phyloP scores from a whole-genome alignment of 2,797 vertebrate genomes.

The Limnodromus scolopaceus region DNA sequence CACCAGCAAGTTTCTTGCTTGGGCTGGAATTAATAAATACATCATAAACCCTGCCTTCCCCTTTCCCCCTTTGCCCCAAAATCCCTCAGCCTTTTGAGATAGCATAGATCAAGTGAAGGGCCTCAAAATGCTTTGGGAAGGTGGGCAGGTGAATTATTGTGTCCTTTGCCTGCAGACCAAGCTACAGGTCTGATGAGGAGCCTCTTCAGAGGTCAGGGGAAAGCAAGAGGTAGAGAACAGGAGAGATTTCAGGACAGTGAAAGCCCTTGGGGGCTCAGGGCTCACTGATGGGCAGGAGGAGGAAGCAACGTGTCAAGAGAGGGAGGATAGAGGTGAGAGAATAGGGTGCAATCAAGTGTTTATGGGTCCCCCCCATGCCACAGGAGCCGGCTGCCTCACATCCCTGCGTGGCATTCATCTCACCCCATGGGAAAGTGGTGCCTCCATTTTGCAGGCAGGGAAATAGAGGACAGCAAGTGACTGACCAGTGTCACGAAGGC shows the following conservation, averaged over 20 bases:
- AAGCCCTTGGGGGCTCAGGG: background rate
- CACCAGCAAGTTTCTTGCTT: background rate
- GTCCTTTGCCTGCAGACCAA: background rate
- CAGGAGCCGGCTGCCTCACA: background rate
- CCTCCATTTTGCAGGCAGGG: background rate
- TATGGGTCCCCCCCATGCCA: background rate
- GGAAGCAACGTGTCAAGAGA: background rate
- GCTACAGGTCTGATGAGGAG: background rate
- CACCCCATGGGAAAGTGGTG: background rate
- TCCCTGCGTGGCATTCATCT: background rate
- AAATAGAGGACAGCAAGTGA: background rate
- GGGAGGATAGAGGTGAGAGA: background rate
- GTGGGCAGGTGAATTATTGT: background rate
- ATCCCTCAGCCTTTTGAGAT: background rate
- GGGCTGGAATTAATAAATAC: constrained; percentile 25
- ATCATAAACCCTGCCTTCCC: background rate
- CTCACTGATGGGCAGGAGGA: background rate
- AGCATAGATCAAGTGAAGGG: background rate
- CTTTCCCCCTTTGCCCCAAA: background rate
- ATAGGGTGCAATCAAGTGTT: background rate
- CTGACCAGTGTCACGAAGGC: background rate
- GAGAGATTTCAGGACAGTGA: background rate
- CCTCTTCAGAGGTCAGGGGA: background rate
- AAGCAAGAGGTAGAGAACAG: background rate
- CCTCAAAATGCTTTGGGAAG: background rate